Evolutionary conservation across 1,140 invertebrate genomes (phyloP).

Genomic region (Pinna nobilis): DNA sequence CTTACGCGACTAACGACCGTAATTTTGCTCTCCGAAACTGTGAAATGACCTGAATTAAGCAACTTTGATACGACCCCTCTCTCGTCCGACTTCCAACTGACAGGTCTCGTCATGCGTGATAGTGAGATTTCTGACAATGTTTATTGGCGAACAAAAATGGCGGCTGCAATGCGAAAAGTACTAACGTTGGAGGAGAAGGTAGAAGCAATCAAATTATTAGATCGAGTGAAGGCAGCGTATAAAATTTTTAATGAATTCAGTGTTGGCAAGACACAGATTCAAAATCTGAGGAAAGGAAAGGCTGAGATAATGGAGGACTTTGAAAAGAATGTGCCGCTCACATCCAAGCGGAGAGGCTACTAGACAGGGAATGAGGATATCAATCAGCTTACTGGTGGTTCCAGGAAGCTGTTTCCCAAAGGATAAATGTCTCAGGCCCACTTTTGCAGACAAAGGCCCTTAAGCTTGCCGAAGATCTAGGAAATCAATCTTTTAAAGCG

Average conservation of each 20-base stretch:
- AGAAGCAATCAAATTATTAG: conserved; percentile 14
- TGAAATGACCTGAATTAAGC: too few species aligned
- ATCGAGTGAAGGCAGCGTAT: conserved; percentile 6
- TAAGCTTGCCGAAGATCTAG: conserved; percentile 34
- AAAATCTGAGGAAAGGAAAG: conserved; percentile 30
- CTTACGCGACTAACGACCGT: too few species aligned
- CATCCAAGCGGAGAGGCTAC: background rate
- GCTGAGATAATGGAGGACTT: background rate
- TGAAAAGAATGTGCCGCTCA: conserved; percentile 21
- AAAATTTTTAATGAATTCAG: conserved; percentile 28
- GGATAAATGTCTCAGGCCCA: conserved; percentile 30
- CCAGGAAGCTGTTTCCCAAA: conserved; percentile 5
- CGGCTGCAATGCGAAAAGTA: background rate
- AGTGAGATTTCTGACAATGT: too few species aligned
- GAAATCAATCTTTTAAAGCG: conserved; percentile 33
- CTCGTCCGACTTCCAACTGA: too few species aligned
- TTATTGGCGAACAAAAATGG: too few species aligned
- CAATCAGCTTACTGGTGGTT: conserved; percentile 34
- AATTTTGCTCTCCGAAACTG: too few species aligned
- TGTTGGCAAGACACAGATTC: conserved; percentile 38
- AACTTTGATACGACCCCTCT: too few species aligned
- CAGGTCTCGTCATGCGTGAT: too few species aligned
- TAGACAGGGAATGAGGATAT: conserved; percentile 26
- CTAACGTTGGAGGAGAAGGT: conserved; percentile 24
- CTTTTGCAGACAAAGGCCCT: conserved; percentile 27